A percentile compares a stretch with the other conserved stretches of the same genome.
Conservation (phyloP, 1,140 invertebrate species). For the Platorchestia sp. region DNA sequence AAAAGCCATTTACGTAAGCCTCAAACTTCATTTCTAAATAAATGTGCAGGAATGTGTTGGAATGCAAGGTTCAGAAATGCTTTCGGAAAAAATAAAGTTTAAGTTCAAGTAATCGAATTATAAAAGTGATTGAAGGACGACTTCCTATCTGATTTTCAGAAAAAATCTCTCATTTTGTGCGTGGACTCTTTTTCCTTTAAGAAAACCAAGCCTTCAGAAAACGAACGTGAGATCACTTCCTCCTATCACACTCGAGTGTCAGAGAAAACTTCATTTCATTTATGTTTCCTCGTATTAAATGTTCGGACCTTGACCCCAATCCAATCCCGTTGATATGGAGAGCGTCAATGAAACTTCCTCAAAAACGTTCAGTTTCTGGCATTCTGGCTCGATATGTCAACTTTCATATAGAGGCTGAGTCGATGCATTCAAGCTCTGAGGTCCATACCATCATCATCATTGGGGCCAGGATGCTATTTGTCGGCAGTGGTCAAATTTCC, state of each 20-base stretch:
- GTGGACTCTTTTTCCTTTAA: background rate
- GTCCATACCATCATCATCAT: constrained; percentile 1
- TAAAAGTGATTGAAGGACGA: too few relatives aligned
- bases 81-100: too few relatives aligned
- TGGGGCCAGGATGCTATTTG: constrained; percentile 29
- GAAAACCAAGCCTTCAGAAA: background rate
- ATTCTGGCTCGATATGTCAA: background rate
- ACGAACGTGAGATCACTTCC: background rate
- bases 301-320: background rate
- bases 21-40: too few relatives aligned
- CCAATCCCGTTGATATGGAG: background rate
- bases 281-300: background rate
- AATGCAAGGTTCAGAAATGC: too few relatives aligned
- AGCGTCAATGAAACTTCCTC: background rate
- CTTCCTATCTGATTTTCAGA: too few relatives aligned
- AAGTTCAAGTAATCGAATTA: too few relatives aligned
- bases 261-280: background rate
- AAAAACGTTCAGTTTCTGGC: background rate
- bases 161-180: too few relatives aligned
- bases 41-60: too few relatives aligned
- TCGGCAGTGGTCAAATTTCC: constrained; percentile 45
- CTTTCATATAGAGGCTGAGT: background rate
- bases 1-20: too few relatives aligned
- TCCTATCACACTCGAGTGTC: background rate
- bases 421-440: background rate